Evolutionary conservation across 53 echinoderm and acorn worm species (phyloP), one percentile per base, ranked within the genome.

Genomic region (Paelopatides confundens): DNA sequence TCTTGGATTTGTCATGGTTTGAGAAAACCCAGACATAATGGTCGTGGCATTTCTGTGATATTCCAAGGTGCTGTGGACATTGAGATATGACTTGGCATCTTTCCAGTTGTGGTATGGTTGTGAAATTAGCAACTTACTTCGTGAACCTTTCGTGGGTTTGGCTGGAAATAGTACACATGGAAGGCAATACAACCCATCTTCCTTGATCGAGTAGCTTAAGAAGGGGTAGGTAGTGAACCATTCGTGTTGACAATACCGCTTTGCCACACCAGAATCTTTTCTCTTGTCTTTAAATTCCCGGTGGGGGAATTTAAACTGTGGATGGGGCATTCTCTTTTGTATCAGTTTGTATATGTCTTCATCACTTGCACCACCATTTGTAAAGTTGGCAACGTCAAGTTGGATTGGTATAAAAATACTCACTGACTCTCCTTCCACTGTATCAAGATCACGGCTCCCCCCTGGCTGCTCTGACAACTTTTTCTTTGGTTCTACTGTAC

Each of bases 81-180:
- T 66, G 66, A 66, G 28, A 30, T 66, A 15, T 15, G 31, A 34
- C 6, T 30, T 3, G 39, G 86, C 86, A 86, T 86, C 86, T 50
- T 86, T 71, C 86, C 71, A 86, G 43, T 87, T 87, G 3, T 38
- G n/a, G 86, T 69, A 86, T n/a, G 78, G 77, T 63, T 78, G 53
- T 34, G 87, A 37, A 28, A 87, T 52, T 37, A 87, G 77, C 52
- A 76, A 52, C 62, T 87, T 87, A 34, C 54, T 62, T 62, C 83
- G 64, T 63, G 77, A 2, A 33, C 63, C 76, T 35, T 76, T 52
- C 37, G 31, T 77, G 36, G 64, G 62, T 31, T 77, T 32, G 52
- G 58, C 36, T 11, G 77, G 87, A 77, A 87, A 62, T 18, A 87
- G 38, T 14, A 87, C 77, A 76, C 87, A 76, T 5, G 52, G 62